Evolutionary conservation across 2,113 vertebrate species (phyloP).

Genomic region (Anhinga anhinga): DNA sequence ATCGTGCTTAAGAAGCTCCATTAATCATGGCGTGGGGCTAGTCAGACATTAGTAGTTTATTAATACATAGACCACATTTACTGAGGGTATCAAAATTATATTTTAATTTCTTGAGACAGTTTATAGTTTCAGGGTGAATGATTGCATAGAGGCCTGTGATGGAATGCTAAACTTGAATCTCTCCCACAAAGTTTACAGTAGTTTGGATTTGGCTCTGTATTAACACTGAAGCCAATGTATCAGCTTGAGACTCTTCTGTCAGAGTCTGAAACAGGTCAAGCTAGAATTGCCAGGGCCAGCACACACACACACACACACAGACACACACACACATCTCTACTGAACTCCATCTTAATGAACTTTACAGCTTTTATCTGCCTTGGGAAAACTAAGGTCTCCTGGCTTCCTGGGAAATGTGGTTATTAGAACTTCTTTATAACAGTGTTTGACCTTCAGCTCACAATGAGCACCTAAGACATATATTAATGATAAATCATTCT

Average conservation of each 20-base stretch:
- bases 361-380: not conserved
- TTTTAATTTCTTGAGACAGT: not conserved
- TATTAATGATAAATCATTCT: not conserved
- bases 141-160: not conserved
- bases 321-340: not conserved
- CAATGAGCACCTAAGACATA: not conserved
- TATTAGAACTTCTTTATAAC: not conserved
- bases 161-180: not conserved
- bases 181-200: not conserved
- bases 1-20: not conserved
- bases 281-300: not conserved
- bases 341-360: not conserved
- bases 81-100: not conserved
- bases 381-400: not conserved
- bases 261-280: not conserved
- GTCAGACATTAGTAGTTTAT: not conserved
- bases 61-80: not conserved
- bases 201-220: not conserved
- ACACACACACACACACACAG: not conserved
- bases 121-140: not conserved
- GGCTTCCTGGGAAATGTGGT: not conserved
- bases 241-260: not conserved
- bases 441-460: not conserved
- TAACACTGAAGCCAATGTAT: not conserved
- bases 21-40: not conserved